These are phyloP conservation scores for Caradrina clavipalpis DNA, from an alignment of 2,888 invertebrate species.

Conservation along the genomic window DNA sequence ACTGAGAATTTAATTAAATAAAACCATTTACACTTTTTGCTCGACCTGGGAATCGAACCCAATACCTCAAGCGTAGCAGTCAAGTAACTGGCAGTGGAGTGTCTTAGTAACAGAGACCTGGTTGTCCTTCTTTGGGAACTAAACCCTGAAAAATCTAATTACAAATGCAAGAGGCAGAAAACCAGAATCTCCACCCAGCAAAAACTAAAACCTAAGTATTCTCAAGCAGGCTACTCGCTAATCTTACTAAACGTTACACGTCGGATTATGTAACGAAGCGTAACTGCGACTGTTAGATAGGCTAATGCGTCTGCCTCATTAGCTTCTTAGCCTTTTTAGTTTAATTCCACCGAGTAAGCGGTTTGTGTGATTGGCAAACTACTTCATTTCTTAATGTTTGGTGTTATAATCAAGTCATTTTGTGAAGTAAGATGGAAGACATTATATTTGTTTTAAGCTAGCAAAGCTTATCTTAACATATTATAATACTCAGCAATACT, in stretches of 20 bases:
- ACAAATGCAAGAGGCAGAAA: background rate
- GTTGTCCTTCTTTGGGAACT: no score
- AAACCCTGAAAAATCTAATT: background rate
- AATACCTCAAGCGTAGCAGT: no score
- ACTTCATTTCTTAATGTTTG: constrained; percentile 5
- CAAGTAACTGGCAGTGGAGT: no score
- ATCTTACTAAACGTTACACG: constrained; percentile 15
- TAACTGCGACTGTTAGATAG: constrained; percentile 35
- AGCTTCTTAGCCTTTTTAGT: constrained; percentile 29
- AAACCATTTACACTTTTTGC: no score
- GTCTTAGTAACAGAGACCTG: no score
- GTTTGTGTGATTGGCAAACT: background rate
- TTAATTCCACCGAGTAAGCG: constrained; percentile 6
- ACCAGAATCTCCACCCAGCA: background rate
- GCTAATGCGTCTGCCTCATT: constrained; percentile 38
- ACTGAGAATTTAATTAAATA: no score
- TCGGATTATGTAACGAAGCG: constrained; percentile 32
- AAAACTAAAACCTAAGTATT: constrained; percentile 1
- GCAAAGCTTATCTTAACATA: no score
- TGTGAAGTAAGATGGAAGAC: no score
- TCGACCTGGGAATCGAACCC: no score
- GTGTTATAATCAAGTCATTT: no score
- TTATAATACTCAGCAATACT: no score
- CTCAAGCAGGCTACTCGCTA: constrained; percentile 8
- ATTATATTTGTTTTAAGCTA: no score